Evolutionary conservation across 2,113 vertebrate species (phyloP).

Genomic region (Bos javanicus): DNA sequence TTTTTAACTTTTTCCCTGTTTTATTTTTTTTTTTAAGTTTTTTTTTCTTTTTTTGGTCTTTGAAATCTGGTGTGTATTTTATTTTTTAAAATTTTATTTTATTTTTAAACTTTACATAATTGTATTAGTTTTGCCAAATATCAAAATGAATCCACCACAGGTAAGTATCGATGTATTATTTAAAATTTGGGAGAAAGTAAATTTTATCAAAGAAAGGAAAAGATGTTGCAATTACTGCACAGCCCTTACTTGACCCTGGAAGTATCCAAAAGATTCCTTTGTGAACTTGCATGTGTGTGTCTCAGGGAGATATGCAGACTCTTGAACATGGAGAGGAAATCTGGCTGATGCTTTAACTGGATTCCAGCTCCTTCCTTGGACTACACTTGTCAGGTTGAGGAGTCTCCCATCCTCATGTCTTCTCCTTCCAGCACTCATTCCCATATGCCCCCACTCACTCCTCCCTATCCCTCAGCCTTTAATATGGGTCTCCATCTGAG

Average conservation of each 20-base stretch:
- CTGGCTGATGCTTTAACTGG: not conserved
- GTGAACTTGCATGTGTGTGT: not conserved
- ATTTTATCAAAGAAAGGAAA: not conserved
- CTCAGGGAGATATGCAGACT: not conserved
- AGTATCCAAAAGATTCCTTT: not conserved
- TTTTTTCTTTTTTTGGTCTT: too few species aligned
- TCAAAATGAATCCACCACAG: too few species aligned
- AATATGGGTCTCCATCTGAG: not conserved
- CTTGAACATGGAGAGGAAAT: not conserved
- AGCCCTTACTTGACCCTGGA: too few species aligned
- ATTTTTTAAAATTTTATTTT: too few species aligned
- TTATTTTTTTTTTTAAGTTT: too few species aligned
- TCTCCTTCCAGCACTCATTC: not conserved
- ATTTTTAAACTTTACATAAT: too few species aligned
- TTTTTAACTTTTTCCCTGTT: not conserved
- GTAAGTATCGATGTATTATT: not conserved
- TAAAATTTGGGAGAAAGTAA: not conserved
- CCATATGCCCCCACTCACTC: not conserved
- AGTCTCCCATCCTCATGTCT: not conserved
- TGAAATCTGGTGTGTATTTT: too few species aligned
- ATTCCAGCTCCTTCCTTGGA: not conserved
- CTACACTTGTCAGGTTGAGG: not conserved
- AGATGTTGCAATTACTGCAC: not conserved
- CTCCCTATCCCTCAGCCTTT: not conserved
- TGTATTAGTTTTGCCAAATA: too few species aligned